Base-by-base conservation (phyloP, 2,113 vertebrate genomes). In the Pterocles gutturalis region DNA sequence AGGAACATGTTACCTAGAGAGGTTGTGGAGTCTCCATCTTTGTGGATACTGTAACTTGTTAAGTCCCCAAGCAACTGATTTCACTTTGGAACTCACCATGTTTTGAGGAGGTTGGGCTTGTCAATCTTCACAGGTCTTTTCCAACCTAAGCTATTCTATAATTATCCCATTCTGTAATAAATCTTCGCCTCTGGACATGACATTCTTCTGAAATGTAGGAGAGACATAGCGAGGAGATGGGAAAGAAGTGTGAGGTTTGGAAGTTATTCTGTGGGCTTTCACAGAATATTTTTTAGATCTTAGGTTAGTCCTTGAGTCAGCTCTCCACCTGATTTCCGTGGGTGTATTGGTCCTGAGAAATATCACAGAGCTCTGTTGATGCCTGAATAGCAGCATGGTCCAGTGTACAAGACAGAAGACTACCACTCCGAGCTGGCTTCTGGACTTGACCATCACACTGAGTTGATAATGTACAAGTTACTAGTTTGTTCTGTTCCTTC, bases 361-460 rank as follows among this genome's bases (percentile, higher is more conserved):
- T 53, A 45, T 49, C 11, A 5, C 55, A 89, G 72, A 64, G 20
- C 51, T 92, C 51, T 70, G 57, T 33, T 46, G 41, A 12, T 81
- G 21, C 25, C 45, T 73, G 45, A 83, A 43, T 7, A 60, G 57
- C 57, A 65, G n/a, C 26, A 13, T 17, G 20, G 26, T 58, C 22
- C 22, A 41, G 13, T 0, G 0, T 80, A 33, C 1, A 5, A 36
- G 46, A 28, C 45, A 48, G 34, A 46, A 55, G 34, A 20, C 43
- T 80, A 72, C 17, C 25, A 13, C 25, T 55, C 64, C 77, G 41
- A 83, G 21, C 17, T 83, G 85, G 11, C 60, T 70, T 93, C 62
- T 77, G 25, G 64, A 34, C n/a, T 77, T 53, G 31, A 81, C 43
- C 14, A 7, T 81, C 28, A 43, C 91, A 26, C 33, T 90, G 43